Conservation (phyloP, 2,797 vertebrate genomes). For the Pyrocephalus nanus region DNA sequence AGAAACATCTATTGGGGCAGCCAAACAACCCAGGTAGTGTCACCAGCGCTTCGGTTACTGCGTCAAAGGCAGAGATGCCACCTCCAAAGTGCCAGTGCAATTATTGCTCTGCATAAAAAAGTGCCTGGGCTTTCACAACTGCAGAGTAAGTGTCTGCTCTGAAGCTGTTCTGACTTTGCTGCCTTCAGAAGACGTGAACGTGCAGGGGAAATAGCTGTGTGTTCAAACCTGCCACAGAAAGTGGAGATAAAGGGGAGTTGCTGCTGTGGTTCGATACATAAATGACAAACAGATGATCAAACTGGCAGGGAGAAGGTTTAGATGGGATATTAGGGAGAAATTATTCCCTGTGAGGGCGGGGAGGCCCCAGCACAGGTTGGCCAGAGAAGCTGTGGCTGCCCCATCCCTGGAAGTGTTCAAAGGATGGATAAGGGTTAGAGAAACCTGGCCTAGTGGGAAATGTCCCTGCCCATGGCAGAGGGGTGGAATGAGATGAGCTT, state of each 20-base stretch:
- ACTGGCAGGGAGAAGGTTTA: background rate
- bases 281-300: background rate
- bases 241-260: background rate
- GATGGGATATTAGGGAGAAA: background rate
- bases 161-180: background rate
- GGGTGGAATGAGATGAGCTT: accelerated
- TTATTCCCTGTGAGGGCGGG: background rate
- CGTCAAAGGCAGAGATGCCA: background rate
- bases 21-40: background rate
- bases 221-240: background rate
- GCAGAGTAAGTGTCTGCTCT: background rate
- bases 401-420: background rate
- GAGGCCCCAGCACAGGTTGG: background rate
- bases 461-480: background rate
- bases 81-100: background rate
- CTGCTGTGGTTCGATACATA: background rate
- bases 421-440: accelerated
- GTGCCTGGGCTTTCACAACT: background rate
- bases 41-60: background rate
- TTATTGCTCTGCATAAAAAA: background rate
- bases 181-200: background rate
- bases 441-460: accelerated
- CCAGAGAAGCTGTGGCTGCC: background rate
- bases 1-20: background rate
- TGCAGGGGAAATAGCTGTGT: background rate